Percentiles rank a stretch among this genome's conserved stretches.
phyloP scores from a whole-genome alignment of 2,797 vertebrate genomes.

The Apogon talboti region DNA sequence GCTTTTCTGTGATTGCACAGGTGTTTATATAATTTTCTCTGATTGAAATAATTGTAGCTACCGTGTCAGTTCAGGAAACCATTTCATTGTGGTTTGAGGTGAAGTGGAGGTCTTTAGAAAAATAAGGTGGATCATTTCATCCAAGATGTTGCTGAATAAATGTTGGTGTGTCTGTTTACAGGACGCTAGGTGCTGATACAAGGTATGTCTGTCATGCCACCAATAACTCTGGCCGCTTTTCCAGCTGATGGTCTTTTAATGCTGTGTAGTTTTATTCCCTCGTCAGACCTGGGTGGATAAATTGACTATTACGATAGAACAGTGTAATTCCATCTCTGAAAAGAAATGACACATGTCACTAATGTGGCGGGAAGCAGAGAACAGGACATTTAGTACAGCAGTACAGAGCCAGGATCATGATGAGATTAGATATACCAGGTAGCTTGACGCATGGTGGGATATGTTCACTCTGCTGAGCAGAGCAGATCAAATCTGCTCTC shows the following conservation, averaged over 20 bases:
- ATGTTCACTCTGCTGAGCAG: constrained; percentile 17
- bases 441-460: constrained; percentile 25
- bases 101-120: constrained; percentile 4
- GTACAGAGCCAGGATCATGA: constrained; percentile 28
- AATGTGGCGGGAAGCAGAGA: constrained; percentile 27
- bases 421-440: constrained; percentile 42
- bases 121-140: constrained; percentile 9
- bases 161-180: neutral
- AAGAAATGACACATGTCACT: constrained; percentile 33
- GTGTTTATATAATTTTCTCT: constrained; percentile 59
- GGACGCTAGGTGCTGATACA: constrained; percentile 10
- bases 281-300: neutral
- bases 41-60: constrained; percentile 64
- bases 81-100: constrained; percentile 15
- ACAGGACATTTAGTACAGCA: constrained; percentile 36
- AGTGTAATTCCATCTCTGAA: constrained; percentile 21
- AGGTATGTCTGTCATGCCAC: neutral
- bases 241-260: constrained; percentile 1
- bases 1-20: constrained; percentile 39
- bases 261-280: constrained; percentile 1
- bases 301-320: constrained; percentile 15
- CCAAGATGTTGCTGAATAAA: constrained; percentile 16
- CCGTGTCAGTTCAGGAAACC: constrained; percentile 43
- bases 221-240: neutral
- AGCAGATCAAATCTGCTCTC: constrained; percentile 37